Percentiles rank a stretch among this genome's conserved stretches.
phyloP scores from a whole-genome alignment of 2,797 vertebrate genomes.

The Ispidina picta region DNA sequence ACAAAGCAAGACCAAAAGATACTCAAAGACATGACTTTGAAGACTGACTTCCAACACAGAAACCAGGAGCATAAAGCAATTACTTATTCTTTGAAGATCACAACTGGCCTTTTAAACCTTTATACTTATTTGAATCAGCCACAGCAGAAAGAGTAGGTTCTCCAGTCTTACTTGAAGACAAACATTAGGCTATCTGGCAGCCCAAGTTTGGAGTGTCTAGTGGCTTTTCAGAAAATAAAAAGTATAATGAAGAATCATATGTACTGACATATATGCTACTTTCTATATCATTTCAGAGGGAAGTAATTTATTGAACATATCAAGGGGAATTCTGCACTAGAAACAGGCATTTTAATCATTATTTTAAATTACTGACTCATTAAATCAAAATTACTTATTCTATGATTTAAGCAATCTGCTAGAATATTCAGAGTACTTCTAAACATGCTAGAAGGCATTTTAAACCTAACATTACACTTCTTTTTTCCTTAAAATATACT shows the following conservation, averaged over 20 bases:
- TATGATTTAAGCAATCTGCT: not conserved
- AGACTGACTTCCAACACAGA: not conserved
- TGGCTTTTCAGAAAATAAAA: not conserved
- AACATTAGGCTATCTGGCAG: not conserved
- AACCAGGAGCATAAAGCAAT: not conserved
- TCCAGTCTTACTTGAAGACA: not conserved
- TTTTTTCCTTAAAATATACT: not conserved
- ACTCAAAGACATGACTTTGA: not conserved
- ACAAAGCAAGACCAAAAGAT: not conserved
- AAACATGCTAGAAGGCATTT: not conserved
- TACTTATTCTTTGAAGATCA: not conserved
- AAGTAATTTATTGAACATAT: not conserved
- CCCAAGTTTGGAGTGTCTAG: not conserved
- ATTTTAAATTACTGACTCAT: not conserved
- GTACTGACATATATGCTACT: not conserved
- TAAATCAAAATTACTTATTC: not conserved
- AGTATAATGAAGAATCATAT: not conserved
- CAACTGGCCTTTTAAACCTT: not conserved
- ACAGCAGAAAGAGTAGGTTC: not conserved
- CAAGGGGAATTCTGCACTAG: not conserved
- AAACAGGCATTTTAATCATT: not conserved
- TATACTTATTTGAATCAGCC: not conserved
- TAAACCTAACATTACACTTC: not conserved
- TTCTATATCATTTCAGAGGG: not conserved
- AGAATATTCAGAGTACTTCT: not conserved